Evolutionary conservation across 2,113 vertebrate genomes (phyloP).

Genomic region (Sceloporus undulatus): DNA sequence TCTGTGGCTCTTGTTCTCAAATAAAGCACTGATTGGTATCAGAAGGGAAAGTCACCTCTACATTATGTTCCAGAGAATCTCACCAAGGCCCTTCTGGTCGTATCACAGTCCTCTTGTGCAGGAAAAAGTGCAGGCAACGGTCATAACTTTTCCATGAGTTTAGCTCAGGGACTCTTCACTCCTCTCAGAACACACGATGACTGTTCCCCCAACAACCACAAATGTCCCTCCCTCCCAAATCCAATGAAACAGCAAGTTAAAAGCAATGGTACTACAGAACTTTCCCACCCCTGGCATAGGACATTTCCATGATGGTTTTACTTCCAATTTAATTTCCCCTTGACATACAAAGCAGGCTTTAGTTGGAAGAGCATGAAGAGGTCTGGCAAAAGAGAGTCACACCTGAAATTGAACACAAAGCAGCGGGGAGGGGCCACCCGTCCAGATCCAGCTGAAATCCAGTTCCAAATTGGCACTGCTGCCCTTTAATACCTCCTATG

Average conservation of each 20-base stretch:
- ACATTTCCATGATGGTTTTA: slow-evolving; percentile 7
- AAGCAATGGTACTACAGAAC: slow-evolving; percentile 26
- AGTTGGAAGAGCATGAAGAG: slow-evolving; percentile 18
- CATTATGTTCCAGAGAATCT: slow-evolving; percentile 39
- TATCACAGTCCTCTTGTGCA: slow-evolving; percentile 42
- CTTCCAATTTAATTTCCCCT: slow-evolving; percentile 39
- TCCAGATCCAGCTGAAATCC: slow-evolving; percentile 28
- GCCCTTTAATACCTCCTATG: slow-evolving; percentile 15
- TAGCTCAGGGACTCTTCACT: slow-evolving; percentile 62
- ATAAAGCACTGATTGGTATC: slow-evolving; percentile 47
- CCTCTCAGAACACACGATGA: slow-evolving; percentile 54
- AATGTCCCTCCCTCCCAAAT: neutral
- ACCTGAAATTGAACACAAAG: slow-evolving; percentile 30
- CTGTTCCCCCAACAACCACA: neutral
- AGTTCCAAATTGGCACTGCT: slow-evolving; percentile 35
- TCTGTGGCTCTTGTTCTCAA: slow-evolving; percentile 28
- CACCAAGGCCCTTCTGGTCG: slow-evolving; percentile 30
- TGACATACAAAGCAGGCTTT: slow-evolving; percentile 18
- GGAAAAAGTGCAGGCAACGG: slow-evolving; percentile 38
- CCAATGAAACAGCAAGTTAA: slow-evolving; percentile 49
- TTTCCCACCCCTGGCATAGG: slow-evolving; percentile 31
- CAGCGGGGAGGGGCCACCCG: neutral
- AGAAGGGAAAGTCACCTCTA: neutral
- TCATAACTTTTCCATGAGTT: slow-evolving; percentile 30
- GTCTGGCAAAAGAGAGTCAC: slow-evolving; percentile 41